Base-by-base conservation (phyloP, 2,113 vertebrate species). In the Dromas ardeola region DNA sequence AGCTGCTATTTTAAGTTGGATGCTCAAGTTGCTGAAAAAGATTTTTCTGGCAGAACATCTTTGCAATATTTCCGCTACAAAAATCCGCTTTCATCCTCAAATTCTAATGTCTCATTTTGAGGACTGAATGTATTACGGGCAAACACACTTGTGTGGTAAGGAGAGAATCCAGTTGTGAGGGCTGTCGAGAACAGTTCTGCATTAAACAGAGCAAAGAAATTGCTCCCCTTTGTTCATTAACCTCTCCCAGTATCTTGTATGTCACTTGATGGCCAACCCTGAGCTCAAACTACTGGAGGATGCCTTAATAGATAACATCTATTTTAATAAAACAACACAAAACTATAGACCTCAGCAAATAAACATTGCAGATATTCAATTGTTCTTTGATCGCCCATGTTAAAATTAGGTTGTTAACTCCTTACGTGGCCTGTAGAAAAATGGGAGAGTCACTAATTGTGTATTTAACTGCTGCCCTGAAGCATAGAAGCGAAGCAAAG, bases 21-120 rank as follows among this genome's bases (percentile, higher is more conserved):
- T 90, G 50, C 67, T 94, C 47, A 90, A 97, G 63, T 74, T 92
- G 55, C 55, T 86, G 88, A 93, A 93, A 93, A 93, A 70, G 71
- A 92, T 74, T 77, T 87, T 96, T 92, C 88, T 97, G 96, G 94
- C 96, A 95, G 76, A 93, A 94, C 62, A 96, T 93, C 74, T 94
- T 88, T 92, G 76, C 88, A 93, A 67, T 97, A 95, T 97, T 97
- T 97, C 95, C 5, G 20, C 85, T 95, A 83, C 55, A 95, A 92
- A 95, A 95, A 67, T 78, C 81, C 92, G 81, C 92, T 97, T 95
- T 96, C 79, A 90, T 90, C 79, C 62, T 93, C 55, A 55, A 55
- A 86, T 88, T 86, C 58, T 90, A 88, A 67, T 1, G 2, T 86
- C 76, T 92, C 67, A 66, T 91, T 94, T 81, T 81, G 79, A 86